Evolutionary conservation across 2,113 vertebrate genomes (phyloP).

Genomic region (Macrotus californicus): DNA sequence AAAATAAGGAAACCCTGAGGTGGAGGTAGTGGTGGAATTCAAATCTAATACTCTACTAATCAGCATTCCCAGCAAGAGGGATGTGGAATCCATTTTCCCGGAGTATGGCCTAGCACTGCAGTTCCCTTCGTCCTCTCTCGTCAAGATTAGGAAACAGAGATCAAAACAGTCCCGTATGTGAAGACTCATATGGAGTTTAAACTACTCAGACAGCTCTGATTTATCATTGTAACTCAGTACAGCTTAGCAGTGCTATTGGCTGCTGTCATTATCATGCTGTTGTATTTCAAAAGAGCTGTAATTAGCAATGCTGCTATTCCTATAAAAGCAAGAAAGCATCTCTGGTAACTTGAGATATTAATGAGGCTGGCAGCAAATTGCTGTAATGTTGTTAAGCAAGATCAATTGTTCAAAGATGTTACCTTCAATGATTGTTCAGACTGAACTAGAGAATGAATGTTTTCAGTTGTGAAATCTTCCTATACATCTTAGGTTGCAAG

Average conservation of each 20-base stretch:
- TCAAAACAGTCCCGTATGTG: conserved; percentile 29
- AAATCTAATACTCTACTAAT: neutral
- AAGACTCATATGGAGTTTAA: conserved; percentile 52
- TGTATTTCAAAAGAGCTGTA: conserved; percentile 45
- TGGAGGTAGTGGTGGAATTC: rapidly evolving
- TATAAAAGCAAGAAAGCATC: neutral
- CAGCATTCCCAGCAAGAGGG: neutral
- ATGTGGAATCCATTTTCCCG: neutral
- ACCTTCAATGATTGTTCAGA: neutral
- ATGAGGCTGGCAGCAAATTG: conserved; percentile 24
- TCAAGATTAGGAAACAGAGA: conserved; percentile 46
- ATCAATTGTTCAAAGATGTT: conserved; percentile 29
- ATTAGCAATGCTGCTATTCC: neutral
- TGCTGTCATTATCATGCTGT: conserved; percentile 59
- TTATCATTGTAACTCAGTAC: conserved; percentile 64
- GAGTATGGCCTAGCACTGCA: neutral
- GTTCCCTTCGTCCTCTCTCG: conserved; percentile 11
- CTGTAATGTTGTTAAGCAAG: neutral
- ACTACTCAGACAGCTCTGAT: conserved; percentile 55
- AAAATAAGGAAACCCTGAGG: rapidly evolving
- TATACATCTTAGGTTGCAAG: neutral
- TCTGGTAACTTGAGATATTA: conserved; percentile 43
- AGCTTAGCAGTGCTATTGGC: conserved; percentile 52
- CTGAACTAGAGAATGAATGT: neutral
- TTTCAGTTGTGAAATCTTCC: neutral